Evolutionary conservation across 1,140 invertebrate genomes (phyloP).

Genomic region (Drosophila carrolli): DNA sequence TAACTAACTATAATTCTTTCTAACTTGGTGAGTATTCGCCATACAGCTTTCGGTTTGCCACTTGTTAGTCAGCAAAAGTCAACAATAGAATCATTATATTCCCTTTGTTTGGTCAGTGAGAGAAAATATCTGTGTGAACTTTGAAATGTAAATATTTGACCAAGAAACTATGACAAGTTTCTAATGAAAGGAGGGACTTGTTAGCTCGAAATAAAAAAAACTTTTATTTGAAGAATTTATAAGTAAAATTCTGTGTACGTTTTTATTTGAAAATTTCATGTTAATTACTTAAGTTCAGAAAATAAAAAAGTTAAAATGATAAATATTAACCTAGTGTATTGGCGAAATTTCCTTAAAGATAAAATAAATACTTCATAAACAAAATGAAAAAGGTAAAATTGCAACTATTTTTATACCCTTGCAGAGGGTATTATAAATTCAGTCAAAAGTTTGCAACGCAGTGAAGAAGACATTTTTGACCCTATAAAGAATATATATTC

Average conservation of each 20-base stretch:
- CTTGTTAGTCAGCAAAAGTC: slow-evolving; percentile 6
- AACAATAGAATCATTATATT: slow-evolving; percentile 39
- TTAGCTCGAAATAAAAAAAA: neutral
- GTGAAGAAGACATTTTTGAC: too few relatives aligned
- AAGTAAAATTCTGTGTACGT: neutral
- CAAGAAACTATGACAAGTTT: slow-evolving; percentile 17
- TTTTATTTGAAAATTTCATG: too few relatives aligned
- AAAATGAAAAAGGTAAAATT: too few relatives aligned
- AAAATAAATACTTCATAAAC: too few relatives aligned
- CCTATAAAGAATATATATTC: too few relatives aligned
- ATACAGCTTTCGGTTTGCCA: slow-evolving; percentile 1
- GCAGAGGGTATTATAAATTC: too few relatives aligned
- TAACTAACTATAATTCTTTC: slow-evolving; percentile 12
- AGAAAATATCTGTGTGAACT: slow-evolving; percentile 34
- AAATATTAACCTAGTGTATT: too few relatives aligned
- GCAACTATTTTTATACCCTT: too few relatives aligned
- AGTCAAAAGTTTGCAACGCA: too few relatives aligned
- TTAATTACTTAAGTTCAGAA: too few relatives aligned
- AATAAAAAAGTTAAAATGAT: neutral
- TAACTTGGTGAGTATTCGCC: neutral
- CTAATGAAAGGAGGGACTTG: slow-evolving; percentile 28
- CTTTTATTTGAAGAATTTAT: neutral
- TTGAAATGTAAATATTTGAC: slow-evolving; percentile 30
- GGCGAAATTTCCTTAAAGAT: too few relatives aligned
- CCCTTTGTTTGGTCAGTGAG: slow-evolving; percentile 19